A percentile compares a stretch with the other conserved stretches of the same genome.
Evolutionary conservation across 2,113 vertebrate species (phyloP).

Genomic region (Bubo blakistoni): DNA sequence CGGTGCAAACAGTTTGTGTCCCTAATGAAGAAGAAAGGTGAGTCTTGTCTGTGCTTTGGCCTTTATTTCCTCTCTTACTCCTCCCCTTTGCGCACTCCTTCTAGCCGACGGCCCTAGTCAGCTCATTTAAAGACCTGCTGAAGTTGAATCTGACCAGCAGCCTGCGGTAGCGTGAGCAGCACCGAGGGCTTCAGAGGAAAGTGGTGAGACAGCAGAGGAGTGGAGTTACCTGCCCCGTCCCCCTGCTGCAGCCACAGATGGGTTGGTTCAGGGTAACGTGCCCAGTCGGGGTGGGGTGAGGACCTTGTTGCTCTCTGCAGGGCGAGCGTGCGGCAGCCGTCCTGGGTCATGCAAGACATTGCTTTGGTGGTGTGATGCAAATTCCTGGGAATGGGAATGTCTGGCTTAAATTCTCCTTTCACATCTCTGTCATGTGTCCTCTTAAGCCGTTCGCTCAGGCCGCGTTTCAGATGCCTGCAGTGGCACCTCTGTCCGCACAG

Average conservation of each 20-base stretch:
- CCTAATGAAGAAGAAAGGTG: neutral
- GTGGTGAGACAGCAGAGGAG: neutral
- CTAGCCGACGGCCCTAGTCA: fast-evolving
- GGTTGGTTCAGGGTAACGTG: fast-evolving
- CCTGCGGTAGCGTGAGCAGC: neutral
- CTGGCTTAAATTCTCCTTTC: neutral
- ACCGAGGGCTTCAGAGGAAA: neutral
- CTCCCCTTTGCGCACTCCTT: no score
- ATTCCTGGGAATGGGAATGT: neutral
- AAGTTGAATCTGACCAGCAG: no score
- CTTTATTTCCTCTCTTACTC: neutral
- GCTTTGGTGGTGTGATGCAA: neutral
- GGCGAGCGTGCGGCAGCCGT: fast-evolving
- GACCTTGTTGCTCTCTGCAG: neutral
- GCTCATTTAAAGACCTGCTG: neutral
- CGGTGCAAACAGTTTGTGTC: neutral
- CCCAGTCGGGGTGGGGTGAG: fast-evolving
- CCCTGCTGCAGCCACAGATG: fast-evolving
- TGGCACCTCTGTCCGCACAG: neutral
- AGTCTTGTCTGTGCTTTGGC: neutral
- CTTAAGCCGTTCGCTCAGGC: neutral
- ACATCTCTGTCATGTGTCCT: fast-evolving
- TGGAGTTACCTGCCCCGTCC: neutral
- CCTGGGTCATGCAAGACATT: neutral
- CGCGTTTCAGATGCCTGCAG: fast-evolving